Percentiles rank a stretch among this genome's conserved stretches.
phyloP scores from a whole-genome alignment of 2,888 invertebrate species.

The Leucophora obtusa region DNA sequence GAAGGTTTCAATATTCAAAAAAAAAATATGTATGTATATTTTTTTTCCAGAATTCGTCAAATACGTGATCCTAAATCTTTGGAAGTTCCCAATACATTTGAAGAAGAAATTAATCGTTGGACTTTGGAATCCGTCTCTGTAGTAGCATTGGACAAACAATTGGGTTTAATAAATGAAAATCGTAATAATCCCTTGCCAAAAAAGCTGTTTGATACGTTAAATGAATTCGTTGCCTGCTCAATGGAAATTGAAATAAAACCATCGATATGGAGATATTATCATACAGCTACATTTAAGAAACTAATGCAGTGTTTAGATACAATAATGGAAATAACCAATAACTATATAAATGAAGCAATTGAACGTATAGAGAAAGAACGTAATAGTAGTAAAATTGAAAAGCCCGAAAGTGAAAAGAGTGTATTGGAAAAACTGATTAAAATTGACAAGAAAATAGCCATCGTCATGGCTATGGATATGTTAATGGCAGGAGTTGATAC shows the following conservation, averaged over 20 bases:
- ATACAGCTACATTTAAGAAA: slow-evolving; percentile 68
- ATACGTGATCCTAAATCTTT: slow-evolving; percentile 65
- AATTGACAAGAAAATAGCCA: slow-evolving; percentile 82
- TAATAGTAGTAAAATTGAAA: slow-evolving; percentile 60
- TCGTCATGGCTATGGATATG: slow-evolving; percentile 86
- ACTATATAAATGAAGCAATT: slow-evolving; percentile 75
- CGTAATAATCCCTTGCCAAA: slow-evolving; percentile 63
- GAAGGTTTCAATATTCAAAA: too few species aligned
- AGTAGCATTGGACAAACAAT: slow-evolving; percentile 77
- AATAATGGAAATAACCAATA: slow-evolving; percentile 68
- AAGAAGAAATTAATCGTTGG: slow-evolving; percentile 79
- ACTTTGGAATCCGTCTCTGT: slow-evolving; percentile 53
- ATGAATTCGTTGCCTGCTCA: slow-evolving; percentile 56
- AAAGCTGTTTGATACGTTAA: slow-evolving; percentile 66
- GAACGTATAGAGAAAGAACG: slow-evolving; percentile 67
- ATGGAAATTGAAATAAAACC: slow-evolving; percentile 69
- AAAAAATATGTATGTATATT: too few species aligned
- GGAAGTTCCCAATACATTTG: slow-evolving; percentile 77
- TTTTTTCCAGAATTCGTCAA: slow-evolving; percentile 64
- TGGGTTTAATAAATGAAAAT: slow-evolving; percentile 70
- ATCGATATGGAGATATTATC: slow-evolving; percentile 68
- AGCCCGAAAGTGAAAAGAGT: slow-evolving; percentile 78
- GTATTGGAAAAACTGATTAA: slow-evolving; percentile 83
- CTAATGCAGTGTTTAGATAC: slow-evolving; percentile 69
- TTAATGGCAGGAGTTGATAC: slow-evolving; percentile 86